A percentile compares a stretch with the other conserved stretches of the same genome.
Evolutionary conservation across 2,888 invertebrate genomes (phyloP).

Genomic region (Drosophila birchii): DNA sequence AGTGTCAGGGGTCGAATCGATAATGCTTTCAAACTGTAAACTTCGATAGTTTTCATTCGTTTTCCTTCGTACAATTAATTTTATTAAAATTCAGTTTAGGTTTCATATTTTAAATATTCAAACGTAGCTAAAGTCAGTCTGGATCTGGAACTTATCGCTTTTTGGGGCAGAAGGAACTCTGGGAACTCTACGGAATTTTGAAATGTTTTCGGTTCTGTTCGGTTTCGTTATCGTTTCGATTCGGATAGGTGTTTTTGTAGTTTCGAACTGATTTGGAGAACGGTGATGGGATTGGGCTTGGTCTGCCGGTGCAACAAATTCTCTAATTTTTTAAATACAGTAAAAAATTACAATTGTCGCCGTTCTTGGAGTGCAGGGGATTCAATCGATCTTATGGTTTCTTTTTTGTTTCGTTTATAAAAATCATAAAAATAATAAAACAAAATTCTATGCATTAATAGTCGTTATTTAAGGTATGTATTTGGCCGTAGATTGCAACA

Average conservation of each 20-base stretch:
- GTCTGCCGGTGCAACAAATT: constrained; percentile 68
- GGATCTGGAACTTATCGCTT: constrained; percentile 47
- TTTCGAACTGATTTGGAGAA: constrained; percentile 51
- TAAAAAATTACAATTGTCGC: constrained; percentile 77
- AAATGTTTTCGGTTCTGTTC: constrained; percentile 15
- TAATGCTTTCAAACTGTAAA: constrained; percentile 29
- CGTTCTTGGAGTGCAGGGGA: constrained; percentile 70
- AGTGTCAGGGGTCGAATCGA: constrained; percentile 70
- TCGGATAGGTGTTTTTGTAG: constrained; percentile 56
- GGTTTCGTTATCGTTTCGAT: neutral
- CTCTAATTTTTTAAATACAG: constrained; percentile 65
- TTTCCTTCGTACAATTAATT: constrained; percentile 42
- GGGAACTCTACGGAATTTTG: constrained; percentile 36
- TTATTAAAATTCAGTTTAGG: constrained; percentile 54
- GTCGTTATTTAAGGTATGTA: constrained; percentile 82
- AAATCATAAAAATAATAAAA: constrained; percentile 54
- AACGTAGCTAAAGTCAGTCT: constrained; percentile 46
- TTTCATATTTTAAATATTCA: constrained; percentile 56
- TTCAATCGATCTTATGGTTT: constrained; percentile 36
- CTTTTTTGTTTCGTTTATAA: constrained; percentile 40
- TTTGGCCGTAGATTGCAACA: constrained; percentile 84
- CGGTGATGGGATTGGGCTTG: constrained; percentile 41
- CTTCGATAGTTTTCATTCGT: constrained; percentile 22
- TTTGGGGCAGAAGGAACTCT: constrained; percentile 34
- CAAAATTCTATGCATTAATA: constrained; percentile 75